These are phyloP conservation scores for Lepidurus arcticus DNA, from an alignment of 1,140 invertebrate genomes.

Conservation along the genomic window DNA sequence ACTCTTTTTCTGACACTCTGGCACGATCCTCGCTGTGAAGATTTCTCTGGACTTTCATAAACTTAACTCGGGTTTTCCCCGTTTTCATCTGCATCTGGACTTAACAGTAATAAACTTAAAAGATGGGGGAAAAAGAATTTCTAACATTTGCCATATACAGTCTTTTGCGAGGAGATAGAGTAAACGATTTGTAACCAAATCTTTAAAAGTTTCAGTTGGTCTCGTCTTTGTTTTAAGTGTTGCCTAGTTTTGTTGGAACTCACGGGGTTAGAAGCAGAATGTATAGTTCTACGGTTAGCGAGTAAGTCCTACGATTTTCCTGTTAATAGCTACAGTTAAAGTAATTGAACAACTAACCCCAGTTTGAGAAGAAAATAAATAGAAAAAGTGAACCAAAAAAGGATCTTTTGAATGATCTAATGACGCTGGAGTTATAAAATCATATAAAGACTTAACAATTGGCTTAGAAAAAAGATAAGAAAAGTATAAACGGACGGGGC, in stretches of 20 bases:
- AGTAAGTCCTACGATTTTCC: too few relatives aligned
- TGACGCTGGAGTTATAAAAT: background rate
- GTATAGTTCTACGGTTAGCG: too few relatives aligned
- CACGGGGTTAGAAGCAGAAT: too few relatives aligned
- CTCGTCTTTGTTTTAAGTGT: too few relatives aligned
- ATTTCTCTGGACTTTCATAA: background rate
- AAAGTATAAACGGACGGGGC: background rate
- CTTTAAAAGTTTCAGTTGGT: too few relatives aligned
- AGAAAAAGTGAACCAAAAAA: background rate
- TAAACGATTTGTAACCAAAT: too few relatives aligned
- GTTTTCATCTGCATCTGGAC: background rate
- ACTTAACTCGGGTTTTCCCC: background rate
- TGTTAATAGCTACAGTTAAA: too few relatives aligned
- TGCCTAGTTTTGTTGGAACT: too few relatives aligned
- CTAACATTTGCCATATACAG: background rate
- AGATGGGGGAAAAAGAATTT: background rate
- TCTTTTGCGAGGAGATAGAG: too few relatives aligned
- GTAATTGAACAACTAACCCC: too few relatives aligned
- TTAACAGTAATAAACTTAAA: background rate
- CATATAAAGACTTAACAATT: conserved; percentile 6
- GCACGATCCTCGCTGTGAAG: background rate
- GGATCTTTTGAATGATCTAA: background rate
- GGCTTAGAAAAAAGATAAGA: background rate
- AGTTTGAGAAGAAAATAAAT: too few relatives aligned
- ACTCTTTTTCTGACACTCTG: conserved; percentile 14